Evolutionary conservation across 2,113 vertebrate genomes (phyloP).

Genomic region (Orientallactaga bullata): DNA sequence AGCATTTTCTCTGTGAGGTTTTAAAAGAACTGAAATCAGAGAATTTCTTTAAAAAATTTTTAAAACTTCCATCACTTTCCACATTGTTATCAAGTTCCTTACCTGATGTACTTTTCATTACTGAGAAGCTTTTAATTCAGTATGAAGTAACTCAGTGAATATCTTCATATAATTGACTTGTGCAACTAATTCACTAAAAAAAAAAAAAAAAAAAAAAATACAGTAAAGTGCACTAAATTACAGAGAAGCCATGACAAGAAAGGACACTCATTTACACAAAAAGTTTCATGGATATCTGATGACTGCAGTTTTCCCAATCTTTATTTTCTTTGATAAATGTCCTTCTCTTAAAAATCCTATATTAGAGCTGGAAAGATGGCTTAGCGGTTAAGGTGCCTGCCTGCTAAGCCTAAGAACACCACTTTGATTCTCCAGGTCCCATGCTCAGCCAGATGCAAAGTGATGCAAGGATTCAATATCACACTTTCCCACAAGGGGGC

Average conservation of each 20-base stretch:
- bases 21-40: constrained; percentile 78
- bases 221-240: not conserved
- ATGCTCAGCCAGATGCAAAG: no score
- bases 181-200: not conserved
- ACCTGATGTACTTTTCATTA: constrained; percentile 76
- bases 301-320: constrained; percentile 43
- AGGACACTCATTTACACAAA: constrained; percentile 74
- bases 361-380: no score
- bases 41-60: constrained; percentile 70
- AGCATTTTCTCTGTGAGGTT: constrained; percentile 44
- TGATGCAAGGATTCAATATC: no score
- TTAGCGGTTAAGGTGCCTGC: no score
- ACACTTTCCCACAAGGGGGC: no score
- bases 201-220: constrained; percentile 4
- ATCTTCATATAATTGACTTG: constrained; percentile 32
- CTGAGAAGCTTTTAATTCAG: constrained; percentile 78
- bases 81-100: constrained; percentile 74
- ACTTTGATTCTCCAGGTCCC: no score
- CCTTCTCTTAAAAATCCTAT: not conserved
- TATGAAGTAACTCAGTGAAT: constrained; percentile 2
- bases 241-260: constrained; percentile 54
- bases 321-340: constrained; percentile 40
- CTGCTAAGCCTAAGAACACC: no score
- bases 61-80: constrained; percentile 71
- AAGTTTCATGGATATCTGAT: constrained; percentile 66